These are phyloP conservation scores for Caenorhabditis briggsae DNA, from an alignment of 1,140 invertebrate genomes.

Conservation along the genomic window DNA sequence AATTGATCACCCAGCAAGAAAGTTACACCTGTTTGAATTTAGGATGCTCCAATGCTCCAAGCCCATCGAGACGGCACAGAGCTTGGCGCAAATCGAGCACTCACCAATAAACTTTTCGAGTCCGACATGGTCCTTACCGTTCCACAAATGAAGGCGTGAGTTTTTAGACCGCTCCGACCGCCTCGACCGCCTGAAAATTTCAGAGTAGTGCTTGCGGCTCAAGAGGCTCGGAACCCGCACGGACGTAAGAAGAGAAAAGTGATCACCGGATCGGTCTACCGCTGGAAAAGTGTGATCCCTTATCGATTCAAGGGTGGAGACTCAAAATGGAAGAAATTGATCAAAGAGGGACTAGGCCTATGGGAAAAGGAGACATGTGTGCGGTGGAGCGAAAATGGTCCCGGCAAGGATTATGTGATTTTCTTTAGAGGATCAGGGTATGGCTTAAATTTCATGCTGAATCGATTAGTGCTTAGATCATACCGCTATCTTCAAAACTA, in stretches of 20 bases:
- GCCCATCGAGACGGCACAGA: constrained; percentile 62
- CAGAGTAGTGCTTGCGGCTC: constrained; percentile 61
- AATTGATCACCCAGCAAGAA: too few species aligned
- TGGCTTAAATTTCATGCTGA: background rate
- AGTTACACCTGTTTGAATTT: background rate
- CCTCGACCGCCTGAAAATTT: background rate
- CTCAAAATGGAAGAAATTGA: constrained; percentile 65
- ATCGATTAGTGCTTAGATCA: background rate
- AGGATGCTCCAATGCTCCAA: constrained; percentile 46
- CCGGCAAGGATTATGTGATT: constrained; percentile 63
- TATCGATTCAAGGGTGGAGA: constrained; percentile 66
- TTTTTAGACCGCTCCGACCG: background rate
- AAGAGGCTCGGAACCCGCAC: constrained; percentile 46
- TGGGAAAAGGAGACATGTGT: constrained; percentile 69
- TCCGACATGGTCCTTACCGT: constrained; percentile 67
- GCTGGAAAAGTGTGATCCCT: constrained; percentile 64
- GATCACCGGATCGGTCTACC: constrained; percentile 65
- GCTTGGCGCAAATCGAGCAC: constrained; percentile 59
- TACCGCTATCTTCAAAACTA: too few species aligned
- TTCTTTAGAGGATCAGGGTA: constrained; percentile 68
- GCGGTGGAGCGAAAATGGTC: constrained; percentile 64
- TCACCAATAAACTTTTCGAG: constrained; percentile 65
- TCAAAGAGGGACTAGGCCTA: constrained; percentile 55
- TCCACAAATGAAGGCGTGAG: constrained; percentile 66
- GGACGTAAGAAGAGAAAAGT: constrained; percentile 66